A percentile compares a stretch with the other conserved stretches of the same genome.
Conservation (phyloP, 2,888 invertebrate genomes). For the Endomychus coccineus region DNA sequence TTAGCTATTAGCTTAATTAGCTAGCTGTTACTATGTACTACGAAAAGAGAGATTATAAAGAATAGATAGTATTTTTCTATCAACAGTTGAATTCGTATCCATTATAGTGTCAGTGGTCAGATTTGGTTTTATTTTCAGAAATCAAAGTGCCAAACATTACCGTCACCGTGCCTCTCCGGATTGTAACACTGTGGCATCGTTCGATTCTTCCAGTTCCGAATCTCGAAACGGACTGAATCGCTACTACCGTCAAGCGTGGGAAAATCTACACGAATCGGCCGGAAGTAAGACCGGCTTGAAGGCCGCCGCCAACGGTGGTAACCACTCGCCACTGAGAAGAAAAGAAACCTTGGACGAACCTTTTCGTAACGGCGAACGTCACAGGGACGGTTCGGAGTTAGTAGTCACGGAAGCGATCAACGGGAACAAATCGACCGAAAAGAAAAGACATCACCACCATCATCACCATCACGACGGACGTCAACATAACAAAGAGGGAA, state of each 20-base stretch:
- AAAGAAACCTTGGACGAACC: conserved; percentile 69
- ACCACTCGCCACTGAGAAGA: conserved; percentile 55
- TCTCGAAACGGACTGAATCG: conserved; percentile 73
- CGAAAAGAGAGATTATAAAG: too few relatives aligned
- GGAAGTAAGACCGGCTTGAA: conserved; percentile 48
- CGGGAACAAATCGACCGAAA: conserved; percentile 48
- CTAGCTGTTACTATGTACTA: too few relatives aligned
- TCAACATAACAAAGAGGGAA: conserved; percentile 49
- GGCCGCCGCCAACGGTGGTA: conserved; percentile 29
- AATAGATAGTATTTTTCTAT: too few relatives aligned
- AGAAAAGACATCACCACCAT: conserved; percentile 67
- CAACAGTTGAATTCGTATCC: too few relatives aligned
- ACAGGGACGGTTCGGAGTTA: conserved; percentile 65
- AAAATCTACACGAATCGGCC: conserved; percentile 79
- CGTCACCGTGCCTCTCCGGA: conserved; percentile 83
- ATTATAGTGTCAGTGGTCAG: too few relatives aligned
- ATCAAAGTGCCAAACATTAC: conserved; percentile 78
- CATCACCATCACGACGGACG: conserved; percentile 68
- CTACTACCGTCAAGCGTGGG: conserved; percentile 89
- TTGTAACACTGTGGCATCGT: conserved; percentile 84
- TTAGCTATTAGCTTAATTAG: too few relatives aligned
- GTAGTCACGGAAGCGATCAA: conserved; percentile 57
- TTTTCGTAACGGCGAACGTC: conserved; percentile 41
- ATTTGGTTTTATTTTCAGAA: conserved; percentile 46
- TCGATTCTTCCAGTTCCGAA: conserved; percentile 81